These are phyloP conservation scores for Leptopilina drosophilae DNA, from an alignment of 2,888 invertebrate species.

Conservation along the genomic window DNA sequence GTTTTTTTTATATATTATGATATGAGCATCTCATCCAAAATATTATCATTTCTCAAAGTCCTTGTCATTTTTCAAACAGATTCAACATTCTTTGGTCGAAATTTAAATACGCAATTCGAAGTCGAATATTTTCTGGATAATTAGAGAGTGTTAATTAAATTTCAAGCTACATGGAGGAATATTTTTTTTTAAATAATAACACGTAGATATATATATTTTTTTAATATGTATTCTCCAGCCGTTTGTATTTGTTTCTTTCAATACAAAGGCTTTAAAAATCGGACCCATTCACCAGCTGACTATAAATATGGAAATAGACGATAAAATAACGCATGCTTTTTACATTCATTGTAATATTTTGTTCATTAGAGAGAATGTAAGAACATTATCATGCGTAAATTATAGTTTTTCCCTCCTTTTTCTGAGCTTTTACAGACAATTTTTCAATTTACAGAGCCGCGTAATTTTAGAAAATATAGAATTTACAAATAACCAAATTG, in stretches of 20 bases:
- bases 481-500: background rate
- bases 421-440: background rate
- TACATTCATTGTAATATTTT: conserved; percentile 26
- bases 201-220: background rate
- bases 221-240: conserved; percentile 29
- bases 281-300: conserved; percentile 76
- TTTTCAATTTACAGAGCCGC: too few species aligned
- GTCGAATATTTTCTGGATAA: conserved; percentile 11
- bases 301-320: conserved; percentile 51
- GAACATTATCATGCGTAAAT: background rate
- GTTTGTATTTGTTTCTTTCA: conserved; percentile 30
- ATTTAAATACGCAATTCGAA: conserved; percentile 7
- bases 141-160: background rate
- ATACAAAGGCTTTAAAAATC: conserved; percentile 64
- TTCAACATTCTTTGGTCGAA: background rate
- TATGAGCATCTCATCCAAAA: background rate
- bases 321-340: conserved; percentile 48
- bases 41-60: background rate
- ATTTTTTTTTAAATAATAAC: conserved; percentile 15
- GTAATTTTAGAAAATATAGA: too few species aligned
- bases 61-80: conserved; percentile 12
- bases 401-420: conserved; percentile 1
- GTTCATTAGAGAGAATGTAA: conserved; percentile 14
- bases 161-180: conserved; percentile 18
- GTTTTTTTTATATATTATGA: background rate